Percentiles rank a stretch among this genome's conserved stretches.
These are phyloP conservation scores for Megalops atlanticus DNA, from an alignment of 2,113 vertebrate genomes.

Conservation along the genomic window DNA sequence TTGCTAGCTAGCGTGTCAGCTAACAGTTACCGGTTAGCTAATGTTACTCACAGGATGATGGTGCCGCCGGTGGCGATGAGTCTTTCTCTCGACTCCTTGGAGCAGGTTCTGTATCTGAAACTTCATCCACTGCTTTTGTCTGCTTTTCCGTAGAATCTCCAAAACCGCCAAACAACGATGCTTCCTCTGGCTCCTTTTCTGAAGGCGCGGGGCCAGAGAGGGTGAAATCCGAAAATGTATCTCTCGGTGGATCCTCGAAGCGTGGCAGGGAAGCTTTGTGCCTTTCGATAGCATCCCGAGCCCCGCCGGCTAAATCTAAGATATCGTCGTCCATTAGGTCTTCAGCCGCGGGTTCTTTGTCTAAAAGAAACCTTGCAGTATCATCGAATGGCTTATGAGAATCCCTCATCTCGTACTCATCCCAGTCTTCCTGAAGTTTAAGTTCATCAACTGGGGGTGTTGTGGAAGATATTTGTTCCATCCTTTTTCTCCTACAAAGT, in stretches of 20 bases:
- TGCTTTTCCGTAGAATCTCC: conserved; percentile 23
- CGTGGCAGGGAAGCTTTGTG: conserved; percentile 45
- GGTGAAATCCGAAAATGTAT: conserved; percentile 30
- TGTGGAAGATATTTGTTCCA: conserved; percentile 69
- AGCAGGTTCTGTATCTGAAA: conserved; percentile 36
- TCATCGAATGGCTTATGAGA: not conserved
- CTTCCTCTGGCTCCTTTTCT: not conserved
- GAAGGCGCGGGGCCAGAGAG: not conserved
- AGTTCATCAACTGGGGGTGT: conserved; percentile 51
- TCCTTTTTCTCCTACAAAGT: conserved; percentile 44
- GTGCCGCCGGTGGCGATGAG: conserved; percentile 49
- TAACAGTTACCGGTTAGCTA: not conserved
- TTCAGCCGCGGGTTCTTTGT: conserved; percentile 27
- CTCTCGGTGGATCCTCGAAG: conserved; percentile 43
- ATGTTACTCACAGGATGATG: conserved; percentile 60
- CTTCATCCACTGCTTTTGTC: conserved; percentile 29
- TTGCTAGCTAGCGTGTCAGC: too few relatives aligned
- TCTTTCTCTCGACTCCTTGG: conserved; percentile 33
- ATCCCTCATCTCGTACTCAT: conserved; percentile 37
- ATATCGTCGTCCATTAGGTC: conserved; percentile 58
- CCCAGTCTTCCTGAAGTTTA: conserved; percentile 45
- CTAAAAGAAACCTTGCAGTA: not conserved
- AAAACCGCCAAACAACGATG: conserved; percentile 15
- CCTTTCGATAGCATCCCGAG: conserved; percentile 59
- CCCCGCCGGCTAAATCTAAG: conserved; percentile 69